A percentile compares a stretch with the other conserved stretches of the same genome.
These are phyloP conservation scores for Lacanobia oleracea DNA, from an alignment of 2,888 invertebrate genomes.

Conservation along the genomic window DNA sequence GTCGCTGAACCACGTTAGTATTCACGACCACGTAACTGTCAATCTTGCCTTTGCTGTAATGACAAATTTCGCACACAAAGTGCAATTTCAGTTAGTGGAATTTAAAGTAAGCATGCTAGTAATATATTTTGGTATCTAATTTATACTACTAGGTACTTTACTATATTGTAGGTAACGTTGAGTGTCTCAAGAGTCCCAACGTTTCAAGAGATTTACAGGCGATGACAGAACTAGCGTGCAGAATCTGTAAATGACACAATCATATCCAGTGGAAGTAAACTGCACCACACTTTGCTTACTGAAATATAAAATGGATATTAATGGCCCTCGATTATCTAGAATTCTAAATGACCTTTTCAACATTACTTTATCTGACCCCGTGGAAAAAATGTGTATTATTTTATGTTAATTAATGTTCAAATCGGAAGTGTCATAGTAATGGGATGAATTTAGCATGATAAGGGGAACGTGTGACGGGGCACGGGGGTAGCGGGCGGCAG, in stretches of 20 bases:
- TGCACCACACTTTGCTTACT: conserved; percentile 37
- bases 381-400: conserved; percentile 70
- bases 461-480: conserved; percentile 66
- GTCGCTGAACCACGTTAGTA: no score
- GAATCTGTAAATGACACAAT: conserved; percentile 23
- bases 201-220: neutral
- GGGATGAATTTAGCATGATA: conserved; percentile 74
- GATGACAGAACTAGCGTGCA: conserved; percentile 17
- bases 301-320: conserved; percentile 53
- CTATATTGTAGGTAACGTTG: neutral
- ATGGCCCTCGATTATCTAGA: conserved; percentile 58
- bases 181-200: no score
- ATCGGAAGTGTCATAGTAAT: conserved; percentile 82
- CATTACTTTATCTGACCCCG: conserved; percentile 43
- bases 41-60: neutral
- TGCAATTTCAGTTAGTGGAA: neutral
- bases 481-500: conserved; percentile 67
- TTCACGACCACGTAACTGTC: neutral
- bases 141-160: neutral
- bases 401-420: conserved; percentile 78
- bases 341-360: conserved; percentile 43
- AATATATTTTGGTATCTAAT: neutral
- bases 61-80: neutral
- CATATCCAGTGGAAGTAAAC: conserved; percentile 24
- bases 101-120: no score